phyloP scores from a whole-genome alignment of 2,888 invertebrate species.

The Spodoptera littoralis region DNA sequence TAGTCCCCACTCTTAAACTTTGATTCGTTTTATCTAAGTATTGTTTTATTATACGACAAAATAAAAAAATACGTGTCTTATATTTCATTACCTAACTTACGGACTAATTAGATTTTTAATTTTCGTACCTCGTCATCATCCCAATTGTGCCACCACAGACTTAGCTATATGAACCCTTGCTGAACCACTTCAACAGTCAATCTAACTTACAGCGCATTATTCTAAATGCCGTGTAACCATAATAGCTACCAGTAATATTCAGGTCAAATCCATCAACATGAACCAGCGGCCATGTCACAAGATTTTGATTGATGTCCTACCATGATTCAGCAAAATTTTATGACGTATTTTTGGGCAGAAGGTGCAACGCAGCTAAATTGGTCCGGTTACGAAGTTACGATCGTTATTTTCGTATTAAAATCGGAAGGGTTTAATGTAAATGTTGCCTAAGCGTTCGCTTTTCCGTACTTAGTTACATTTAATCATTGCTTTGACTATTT shows the following conservation, averaged over 20 bases:
- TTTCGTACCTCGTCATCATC: too few relatives aligned
- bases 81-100: too few relatives aligned
- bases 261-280: constrained; percentile 57
- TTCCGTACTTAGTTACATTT: too few relatives aligned
- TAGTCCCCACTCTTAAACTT: too few relatives aligned
- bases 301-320: constrained; percentile 54
- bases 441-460: neutral
- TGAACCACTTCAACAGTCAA: neutral
- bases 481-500: too few relatives aligned
- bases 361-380: constrained; percentile 14
- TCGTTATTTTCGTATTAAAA: constrained; percentile 2
- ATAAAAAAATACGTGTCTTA: too few relatives aligned
- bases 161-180: too few relatives aligned
- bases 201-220: constrained; percentile 19
- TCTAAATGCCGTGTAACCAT: constrained; percentile 28
- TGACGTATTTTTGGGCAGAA: constrained; percentile 30
- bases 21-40: too few relatives aligned
- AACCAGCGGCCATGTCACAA: constrained; percentile 46
- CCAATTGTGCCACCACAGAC: too few relatives aligned
- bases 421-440: neutral
- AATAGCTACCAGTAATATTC: constrained; percentile 51
- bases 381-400: constrained; percentile 9
- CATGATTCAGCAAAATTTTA: constrained; percentile 48
- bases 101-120: too few relatives aligned
- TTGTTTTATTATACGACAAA: too few relatives aligned